These are phyloP conservation scores for Sycophaga agraensis DNA, from an alignment of 1,140 invertebrate species.

Conservation along the genomic window DNA sequence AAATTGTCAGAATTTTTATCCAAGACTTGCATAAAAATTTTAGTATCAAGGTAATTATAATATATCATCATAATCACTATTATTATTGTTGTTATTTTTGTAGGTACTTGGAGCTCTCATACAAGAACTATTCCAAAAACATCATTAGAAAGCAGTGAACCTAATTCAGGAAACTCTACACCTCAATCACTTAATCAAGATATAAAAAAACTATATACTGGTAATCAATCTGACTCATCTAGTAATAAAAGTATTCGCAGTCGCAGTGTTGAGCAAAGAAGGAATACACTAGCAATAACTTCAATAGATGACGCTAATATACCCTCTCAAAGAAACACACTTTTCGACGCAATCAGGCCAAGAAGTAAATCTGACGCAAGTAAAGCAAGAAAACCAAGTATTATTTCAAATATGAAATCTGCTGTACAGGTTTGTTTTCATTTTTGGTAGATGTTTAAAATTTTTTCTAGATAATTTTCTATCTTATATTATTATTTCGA, in stretches of 20 bases:
- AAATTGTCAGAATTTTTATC: too few relatives aligned
- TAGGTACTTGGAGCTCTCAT: slow-evolving; percentile 67
- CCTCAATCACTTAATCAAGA: slow-evolving; percentile 45
- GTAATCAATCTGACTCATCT: slow-evolving; percentile 57
- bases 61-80: too few relatives aligned
- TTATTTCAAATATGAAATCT: slow-evolving; percentile 79
- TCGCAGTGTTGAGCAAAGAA: slow-evolving; percentile 64
- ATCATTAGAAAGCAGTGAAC: slow-evolving; percentile 44
- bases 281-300: slow-evolving; percentile 54
- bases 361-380: slow-evolving; percentile 78
- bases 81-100: slow-evolving; percentile 37
- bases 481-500: not conserved
- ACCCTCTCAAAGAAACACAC: slow-evolving; percentile 68
- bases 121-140: slow-evolving; percentile 51
- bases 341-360: slow-evolving; percentile 84
- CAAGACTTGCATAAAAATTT: too few relatives aligned
- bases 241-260: slow-evolving; percentile 61
- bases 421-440: slow-evolving; percentile 65
- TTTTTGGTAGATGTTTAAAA: not conserved
- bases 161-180: slow-evolving; percentile 49
- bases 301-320: slow-evolving; percentile 66
- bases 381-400: slow-evolving; percentile 66
- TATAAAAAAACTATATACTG: too few relatives aligned
- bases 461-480: not conserved
- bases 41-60: too few relatives aligned